Conservation (phyloP, 2,797 vertebrate species). For the Lophotriccus pileatus region DNA sequence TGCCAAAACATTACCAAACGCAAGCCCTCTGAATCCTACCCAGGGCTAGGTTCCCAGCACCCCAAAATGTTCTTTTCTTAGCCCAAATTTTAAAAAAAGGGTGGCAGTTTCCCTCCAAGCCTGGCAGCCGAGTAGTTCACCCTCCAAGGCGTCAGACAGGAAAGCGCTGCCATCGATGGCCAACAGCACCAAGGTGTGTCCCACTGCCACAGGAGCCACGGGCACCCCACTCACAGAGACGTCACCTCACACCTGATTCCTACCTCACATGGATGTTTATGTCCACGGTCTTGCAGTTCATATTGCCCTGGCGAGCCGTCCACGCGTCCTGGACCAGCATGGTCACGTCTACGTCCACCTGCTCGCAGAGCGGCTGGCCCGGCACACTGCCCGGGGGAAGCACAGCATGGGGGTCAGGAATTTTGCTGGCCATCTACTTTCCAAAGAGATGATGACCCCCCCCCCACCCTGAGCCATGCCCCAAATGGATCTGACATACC, state of each 20-base stretch:
- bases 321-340: slow-evolving; percentile 22
- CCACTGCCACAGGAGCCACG: rapidly evolving
- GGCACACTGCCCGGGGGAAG: background rate
- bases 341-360: slow-evolving; percentile 55
- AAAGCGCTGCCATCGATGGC: rapidly evolving
- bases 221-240: rapidly evolving
- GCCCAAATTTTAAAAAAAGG: background rate
- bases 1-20: background rate
- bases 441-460: background rate
- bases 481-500: background rate
- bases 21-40: too few relatives aligned
- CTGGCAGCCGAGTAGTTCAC: rapidly evolving
- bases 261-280: slow-evolving; percentile 58
- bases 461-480: rapidly evolving
- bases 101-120: background rate
- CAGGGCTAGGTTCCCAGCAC: rapidly evolving
- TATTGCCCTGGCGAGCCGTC: background rate
- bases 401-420: background rate
- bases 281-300: slow-evolving; percentile 49
- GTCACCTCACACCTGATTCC: slow-evolving; percentile 7
- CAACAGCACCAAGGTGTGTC: background rate
- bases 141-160: rapidly evolving
- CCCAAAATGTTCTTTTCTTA: background rate
- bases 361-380: slow-evolving; percentile 5
- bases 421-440: rapidly evolving